phyloP scores from a whole-genome alignment of 2,113 vertebrate species.

The Sinocyclocheilus maitianheensis region DNA sequence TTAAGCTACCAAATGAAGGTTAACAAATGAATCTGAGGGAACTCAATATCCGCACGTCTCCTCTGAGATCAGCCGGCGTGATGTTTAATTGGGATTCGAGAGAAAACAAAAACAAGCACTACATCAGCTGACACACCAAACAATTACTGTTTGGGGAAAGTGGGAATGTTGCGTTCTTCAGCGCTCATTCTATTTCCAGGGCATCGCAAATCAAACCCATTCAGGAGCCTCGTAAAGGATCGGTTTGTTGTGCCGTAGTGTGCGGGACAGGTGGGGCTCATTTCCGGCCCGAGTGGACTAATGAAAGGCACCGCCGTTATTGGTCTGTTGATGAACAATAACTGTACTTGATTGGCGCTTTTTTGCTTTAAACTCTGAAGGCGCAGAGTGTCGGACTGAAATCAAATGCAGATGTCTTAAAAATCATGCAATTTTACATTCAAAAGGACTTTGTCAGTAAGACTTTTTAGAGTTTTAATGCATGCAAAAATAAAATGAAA shows the following conservation, averaged over 20 bases:
- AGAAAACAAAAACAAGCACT: constrained; percentile 44
- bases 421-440: background rate
- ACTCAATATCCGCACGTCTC: constrained; percentile 69
- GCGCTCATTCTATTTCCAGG: background rate
- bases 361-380: background rate
- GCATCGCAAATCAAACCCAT: no score
- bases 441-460: background rate
- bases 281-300: background rate
- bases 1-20: constrained; percentile 70
- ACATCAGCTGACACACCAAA: constrained; percentile 22
- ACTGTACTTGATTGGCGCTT: background rate
- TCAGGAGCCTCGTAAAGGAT: no score
- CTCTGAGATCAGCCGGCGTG: constrained; percentile 76
- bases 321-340: constrained; percentile 28
- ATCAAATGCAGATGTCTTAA: background rate
- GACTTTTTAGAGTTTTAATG: background rate
- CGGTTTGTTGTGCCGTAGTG: background rate
- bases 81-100: constrained; percentile 72
- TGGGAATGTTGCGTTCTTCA: constrained; percentile 15
- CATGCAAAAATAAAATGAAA: background rate
- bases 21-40: constrained; percentile 74
- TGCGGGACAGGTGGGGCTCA: constrained; percentile 16
- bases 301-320: background rate
- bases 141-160: constrained; percentile 38
- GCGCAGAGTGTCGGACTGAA: background rate